These are phyloP conservation scores for Mesoligia furuncula DNA, from an alignment of 2,888 invertebrate genomes.

Conservation along the genomic window DNA sequence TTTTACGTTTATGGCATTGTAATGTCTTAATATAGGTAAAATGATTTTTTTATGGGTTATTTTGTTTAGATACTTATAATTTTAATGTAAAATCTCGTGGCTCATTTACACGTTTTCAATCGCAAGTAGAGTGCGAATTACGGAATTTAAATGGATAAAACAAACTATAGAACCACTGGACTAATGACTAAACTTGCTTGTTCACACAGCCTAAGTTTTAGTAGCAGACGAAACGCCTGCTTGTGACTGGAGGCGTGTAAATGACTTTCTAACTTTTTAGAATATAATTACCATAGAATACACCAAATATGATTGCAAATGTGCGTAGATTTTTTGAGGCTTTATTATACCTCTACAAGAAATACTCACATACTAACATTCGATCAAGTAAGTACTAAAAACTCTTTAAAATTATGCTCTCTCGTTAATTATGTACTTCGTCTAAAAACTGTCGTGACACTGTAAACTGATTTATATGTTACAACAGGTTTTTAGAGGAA, in stretches of 20 bases:
- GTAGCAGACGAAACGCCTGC: neutral
- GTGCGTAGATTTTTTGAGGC: too few relatives aligned
- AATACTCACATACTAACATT: too few relatives aligned
- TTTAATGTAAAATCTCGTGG: neutral
- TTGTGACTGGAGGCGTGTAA: constrained; percentile 2
- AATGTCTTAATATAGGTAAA: neutral
- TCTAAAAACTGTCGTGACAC: neutral
- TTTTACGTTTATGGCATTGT: neutral
- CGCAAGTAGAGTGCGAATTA: constrained; percentile 2
- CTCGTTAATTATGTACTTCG: neutral
- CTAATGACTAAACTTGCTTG: neutral
- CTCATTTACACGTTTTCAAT: constrained; percentile 6
- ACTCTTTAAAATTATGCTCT: neutral
- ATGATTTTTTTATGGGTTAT: neutral
- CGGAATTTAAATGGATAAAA: neutral
- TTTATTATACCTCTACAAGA: too few relatives aligned
- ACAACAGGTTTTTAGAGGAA: neutral
- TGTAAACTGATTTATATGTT: neutral
- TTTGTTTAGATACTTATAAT: neutral
- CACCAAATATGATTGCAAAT: constrained; percentile 15
- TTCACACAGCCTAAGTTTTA: neutral
- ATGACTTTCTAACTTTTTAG: neutral
- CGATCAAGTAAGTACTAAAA: too few relatives aligned
- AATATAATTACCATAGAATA: neutral
- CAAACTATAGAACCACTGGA: neutral